Conservation (phyloP, 2,888 invertebrate genomes). For the Heliconius ismenius region DNA sequence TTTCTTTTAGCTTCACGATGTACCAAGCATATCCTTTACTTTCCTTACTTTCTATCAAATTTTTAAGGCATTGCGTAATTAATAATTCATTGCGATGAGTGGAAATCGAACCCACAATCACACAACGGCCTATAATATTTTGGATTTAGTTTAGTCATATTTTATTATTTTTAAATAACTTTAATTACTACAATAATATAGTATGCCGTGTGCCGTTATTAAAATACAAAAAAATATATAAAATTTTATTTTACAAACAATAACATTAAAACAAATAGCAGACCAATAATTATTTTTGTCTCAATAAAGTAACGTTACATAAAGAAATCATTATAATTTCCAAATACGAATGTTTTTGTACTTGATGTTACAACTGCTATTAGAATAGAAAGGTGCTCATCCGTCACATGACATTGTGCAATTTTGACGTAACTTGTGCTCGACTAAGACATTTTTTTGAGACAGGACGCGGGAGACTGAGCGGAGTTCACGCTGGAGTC, state of each 20-base stretch:
- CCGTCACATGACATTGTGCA: conserved; percentile 52
- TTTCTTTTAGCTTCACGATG: too few species aligned
- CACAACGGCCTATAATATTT: too few species aligned
- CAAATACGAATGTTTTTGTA: background rate
- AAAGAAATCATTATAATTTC: background rate
- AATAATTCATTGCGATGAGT: too few species aligned
- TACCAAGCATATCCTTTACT: too few species aligned
- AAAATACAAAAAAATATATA: background rate
- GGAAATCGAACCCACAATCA: too few species aligned
- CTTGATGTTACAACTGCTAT: conserved; percentile 20
- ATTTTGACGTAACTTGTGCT: conserved; percentile 47
- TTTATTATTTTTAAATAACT: too few species aligned
- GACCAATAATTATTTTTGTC: too few species aligned
- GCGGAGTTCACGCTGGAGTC: conserved; percentile 74
- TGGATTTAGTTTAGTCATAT: too few species aligned
- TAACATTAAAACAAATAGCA: background rate
- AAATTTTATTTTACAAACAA: background rate
- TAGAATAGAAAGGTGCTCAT: conserved; percentile 38
- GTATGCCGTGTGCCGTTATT: background rate
- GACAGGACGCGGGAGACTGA: conserved; percentile 77
- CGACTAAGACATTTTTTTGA: conserved; percentile 64
- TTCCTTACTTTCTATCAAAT: too few species aligned
- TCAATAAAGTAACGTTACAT: too few species aligned
- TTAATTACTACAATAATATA: too few species aligned
- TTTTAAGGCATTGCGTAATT: too few species aligned